Evolutionary conservation across 2,888 invertebrate species (phyloP), one percentile per base, ranked within the genome.

Genomic region (Saturnia japonica): DNA sequence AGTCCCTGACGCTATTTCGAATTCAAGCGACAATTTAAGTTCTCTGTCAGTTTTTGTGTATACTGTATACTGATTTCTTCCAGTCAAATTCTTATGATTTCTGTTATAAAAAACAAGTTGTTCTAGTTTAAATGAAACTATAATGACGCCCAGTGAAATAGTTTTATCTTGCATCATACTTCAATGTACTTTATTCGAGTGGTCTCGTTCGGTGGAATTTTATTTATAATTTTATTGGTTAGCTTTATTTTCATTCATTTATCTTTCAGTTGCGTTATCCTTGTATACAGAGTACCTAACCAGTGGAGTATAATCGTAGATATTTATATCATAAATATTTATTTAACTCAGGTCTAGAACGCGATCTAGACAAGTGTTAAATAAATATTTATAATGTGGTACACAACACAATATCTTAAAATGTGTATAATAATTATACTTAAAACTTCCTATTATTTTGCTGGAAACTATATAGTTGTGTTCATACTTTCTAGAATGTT

Each of bases 151-250:
- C 40, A 69, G 45, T 69, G 34, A 64, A 69, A 64, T 64, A 64
- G 64, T 40, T 64, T 47, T 64, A 45, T 51, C 60, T 25, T 25
- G 7, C 69, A 60, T 62, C 62, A 60, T 69, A 69, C 45, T 69
- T 69, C 47, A 47, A 47, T 19, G 7, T 47, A 47, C 47, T 19
- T 19, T 47, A 47, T 16, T 16, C 19, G 6, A 2, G 19, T 16
- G 47, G 47, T 19, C 19, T 47, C 7, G 6, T 6, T 47, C 6
- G 16, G 47, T 19, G 7, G 7, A 47, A 47, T 19, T 47, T 7
- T 47, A 19, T 47, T 1, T 19, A 47, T 47, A 19, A 47, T 47
- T 16, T 47, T 47, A 19, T 47, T 47, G 19, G 1, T 47, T 16
- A 47, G 3, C 19, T 47, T 47, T 47, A 47, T 47, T 47, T 47